Percentiles rank a stretch among this genome's conserved stretches.
Evolutionary conservation across 2,113 vertebrate species (phyloP).

Genomic region (Caracal caracal): DNA sequence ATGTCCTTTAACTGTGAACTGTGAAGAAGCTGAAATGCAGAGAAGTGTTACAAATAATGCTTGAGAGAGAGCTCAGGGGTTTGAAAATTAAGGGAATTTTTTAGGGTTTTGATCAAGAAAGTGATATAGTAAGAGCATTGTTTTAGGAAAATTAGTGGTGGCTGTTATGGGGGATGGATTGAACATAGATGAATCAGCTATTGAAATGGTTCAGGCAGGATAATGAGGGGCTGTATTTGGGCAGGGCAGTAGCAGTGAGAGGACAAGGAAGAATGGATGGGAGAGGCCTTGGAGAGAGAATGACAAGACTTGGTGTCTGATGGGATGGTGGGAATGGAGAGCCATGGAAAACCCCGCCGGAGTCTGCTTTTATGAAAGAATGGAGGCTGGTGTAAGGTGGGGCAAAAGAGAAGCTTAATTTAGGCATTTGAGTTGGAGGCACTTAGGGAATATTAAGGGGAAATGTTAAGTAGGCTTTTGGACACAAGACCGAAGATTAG

Average conservation of each 20-base stretch:
- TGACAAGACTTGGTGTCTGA: neutral
- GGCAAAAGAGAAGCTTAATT: neutral
- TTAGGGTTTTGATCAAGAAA: neutral
- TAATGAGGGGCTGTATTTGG: neutral
- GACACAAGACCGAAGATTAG: neutral
- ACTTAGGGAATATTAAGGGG: neutral
- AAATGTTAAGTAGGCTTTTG: neutral
- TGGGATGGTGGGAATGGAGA: neutral
- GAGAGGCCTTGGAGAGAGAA: neutral
- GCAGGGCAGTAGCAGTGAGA: neutral
- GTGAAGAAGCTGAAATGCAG: neutral
- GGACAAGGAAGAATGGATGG: neutral
- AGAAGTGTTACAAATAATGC: neutral
- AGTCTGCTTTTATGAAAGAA: neutral
- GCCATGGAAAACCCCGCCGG: neutral
- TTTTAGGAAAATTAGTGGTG: neutral
- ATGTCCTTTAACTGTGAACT: neutral
- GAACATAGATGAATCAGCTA: neutral
- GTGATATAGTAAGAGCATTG: neutral
- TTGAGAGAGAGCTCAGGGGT: neutral
- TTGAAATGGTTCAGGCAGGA: neutral
- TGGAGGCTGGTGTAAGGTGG: neutral
- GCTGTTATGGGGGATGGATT: neutral
- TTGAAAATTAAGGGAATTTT: slow-evolving; percentile 21
- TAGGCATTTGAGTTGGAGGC: neutral